Base-by-base conservation (phyloP, 2,797 vertebrate species). In the Apogon hyalosoma region DNA sequence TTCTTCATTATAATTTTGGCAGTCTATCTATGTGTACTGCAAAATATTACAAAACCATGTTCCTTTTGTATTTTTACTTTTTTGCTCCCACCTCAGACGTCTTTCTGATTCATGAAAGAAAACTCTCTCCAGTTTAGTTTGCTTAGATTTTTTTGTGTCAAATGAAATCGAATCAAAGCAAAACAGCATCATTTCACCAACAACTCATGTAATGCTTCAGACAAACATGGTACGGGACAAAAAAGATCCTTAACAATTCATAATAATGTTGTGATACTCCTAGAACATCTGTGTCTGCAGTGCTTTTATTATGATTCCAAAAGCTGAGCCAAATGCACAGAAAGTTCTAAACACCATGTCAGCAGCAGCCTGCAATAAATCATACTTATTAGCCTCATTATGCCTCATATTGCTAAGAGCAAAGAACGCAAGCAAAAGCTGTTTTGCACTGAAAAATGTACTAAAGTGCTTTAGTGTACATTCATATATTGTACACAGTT, bases 381-480 rank as follows among this genome's bases (percentile, higher is more conserved):
- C 45, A 42, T 45, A 54, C 14, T 70, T 46, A 67, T 70, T 57
- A 78, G 33, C n/a, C 42, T 48, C 18, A 64, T 73, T 40, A 71
- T 62, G 55, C 55, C 65, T 19, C 47, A 71, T 16, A 21, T 52
- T 38, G 33, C 57, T 19, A 13, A 47, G 50, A 33, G 46, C 41
- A 53, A 19, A 68, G 11, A 21, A 5, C 33, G 38, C 6, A 42
- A n/a, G 47, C 12, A 4, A 24, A 12, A 31, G 10, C 40, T 9
- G 61, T 43, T 63, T 13, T 15, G 11, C 40, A 36, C 12, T 55
- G 47, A 39, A 15, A 56, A 15, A 60, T 14, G 0, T 7, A 39
- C 16, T 24, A 5, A 33, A 48, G 42, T 19, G 62, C 41, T 41
- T 50, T n/a, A 42, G 15, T 1, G 7, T 7, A 40, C 36, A 47